Conservation (phyloP, 1,140 invertebrate genomes). For the Drosophila pandora region DNA sequence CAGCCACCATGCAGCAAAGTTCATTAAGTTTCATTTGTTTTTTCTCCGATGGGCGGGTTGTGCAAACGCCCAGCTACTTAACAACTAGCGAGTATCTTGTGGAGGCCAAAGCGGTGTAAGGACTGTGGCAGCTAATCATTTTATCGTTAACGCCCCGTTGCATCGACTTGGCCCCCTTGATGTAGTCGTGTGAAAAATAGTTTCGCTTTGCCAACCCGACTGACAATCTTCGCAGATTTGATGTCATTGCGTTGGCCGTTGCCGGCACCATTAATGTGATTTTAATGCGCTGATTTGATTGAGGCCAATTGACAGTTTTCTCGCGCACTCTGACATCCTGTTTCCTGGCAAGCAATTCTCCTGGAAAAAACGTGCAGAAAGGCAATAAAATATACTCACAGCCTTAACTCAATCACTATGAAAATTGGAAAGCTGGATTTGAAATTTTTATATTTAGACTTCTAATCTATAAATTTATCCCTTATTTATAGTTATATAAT, state of each 20-base stretch:
- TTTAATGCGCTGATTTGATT: slow-evolving; percentile 72
- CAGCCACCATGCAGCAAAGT: slow-evolving; percentile 27
- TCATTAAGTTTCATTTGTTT: slow-evolving; percentile 70
- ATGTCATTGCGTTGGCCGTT: slow-evolving; percentile 24
- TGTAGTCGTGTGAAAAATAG: slow-evolving; percentile 66
- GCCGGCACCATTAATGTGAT: slow-evolving; percentile 62
- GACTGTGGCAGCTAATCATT: slow-evolving; percentile 68
- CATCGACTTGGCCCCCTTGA: slow-evolving; percentile 25
- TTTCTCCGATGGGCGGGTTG: slow-evolving; percentile 3
- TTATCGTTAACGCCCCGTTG: slow-evolving; percentile 59
- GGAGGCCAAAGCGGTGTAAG: background rate
- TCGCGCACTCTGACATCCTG: slow-evolving; percentile 22
- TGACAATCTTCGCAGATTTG: slow-evolving; percentile 46
- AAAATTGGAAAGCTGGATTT: background rate
- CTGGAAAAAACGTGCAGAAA: background rate
- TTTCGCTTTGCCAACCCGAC: slow-evolving; percentile 46
- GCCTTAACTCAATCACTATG: background rate
- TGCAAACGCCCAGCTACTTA: slow-evolving; percentile 49
- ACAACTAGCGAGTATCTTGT: slow-evolving; percentile 8
- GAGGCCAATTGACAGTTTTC: slow-evolving; percentile 72
- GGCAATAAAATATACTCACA: background rate
- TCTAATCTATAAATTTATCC: no score
- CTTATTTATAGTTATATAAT: no score
- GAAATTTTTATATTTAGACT: background rate
- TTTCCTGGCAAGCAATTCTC: slow-evolving; percentile 14